Conservation (phyloP, 2,113 vertebrate genomes). For the Apteryx mantelli region DNA sequence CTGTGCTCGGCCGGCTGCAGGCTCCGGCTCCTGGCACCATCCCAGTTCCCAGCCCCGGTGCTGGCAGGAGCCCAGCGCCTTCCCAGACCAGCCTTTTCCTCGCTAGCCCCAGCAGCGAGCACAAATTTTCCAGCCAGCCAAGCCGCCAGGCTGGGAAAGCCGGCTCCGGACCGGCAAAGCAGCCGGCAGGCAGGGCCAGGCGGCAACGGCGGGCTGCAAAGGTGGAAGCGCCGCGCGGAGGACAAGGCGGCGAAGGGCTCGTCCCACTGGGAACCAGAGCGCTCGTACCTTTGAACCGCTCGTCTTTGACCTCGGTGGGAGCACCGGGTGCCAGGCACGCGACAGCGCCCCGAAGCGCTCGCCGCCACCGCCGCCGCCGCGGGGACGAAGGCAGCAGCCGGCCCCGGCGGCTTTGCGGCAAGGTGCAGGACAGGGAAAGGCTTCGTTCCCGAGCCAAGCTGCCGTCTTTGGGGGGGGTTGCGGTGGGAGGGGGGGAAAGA, state of each 20-base stretch:
- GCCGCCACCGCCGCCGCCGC: too few relatives aligned
- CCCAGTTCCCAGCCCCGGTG: not conserved
- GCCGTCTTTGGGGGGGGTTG: not conserved
- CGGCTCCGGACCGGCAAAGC: not conserved
- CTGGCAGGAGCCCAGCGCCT: not conserved
- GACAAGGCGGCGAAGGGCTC: not conserved
- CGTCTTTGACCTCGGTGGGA: not conserved
- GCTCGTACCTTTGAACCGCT: not conserved
- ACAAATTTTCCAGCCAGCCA: not conserved
- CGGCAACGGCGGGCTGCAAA: fast-evolving
- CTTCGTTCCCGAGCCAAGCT: not conserved
- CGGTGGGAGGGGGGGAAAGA: not conserved
- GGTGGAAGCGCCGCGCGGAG: not conserved
- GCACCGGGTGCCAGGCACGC: fast-evolving
- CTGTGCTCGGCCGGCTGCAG: not conserved
- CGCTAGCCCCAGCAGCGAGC: not conserved
- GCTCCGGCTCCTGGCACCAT: not conserved
- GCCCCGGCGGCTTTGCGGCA: not conserved
- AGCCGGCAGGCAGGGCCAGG: not conserved
- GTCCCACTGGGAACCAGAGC: not conserved
- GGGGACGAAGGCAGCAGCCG: not conserved
- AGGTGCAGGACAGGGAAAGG: not conserved
- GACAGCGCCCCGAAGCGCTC: not conserved
- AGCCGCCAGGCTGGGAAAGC: not conserved
- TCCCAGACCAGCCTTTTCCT: not conserved